A percentile compares a stretch with the other conserved stretches of the same genome.
These are phyloP conservation scores for Campoletis sonorensis DNA, from an alignment of 1,140 invertebrate species.

Conservation along the genomic window DNA sequence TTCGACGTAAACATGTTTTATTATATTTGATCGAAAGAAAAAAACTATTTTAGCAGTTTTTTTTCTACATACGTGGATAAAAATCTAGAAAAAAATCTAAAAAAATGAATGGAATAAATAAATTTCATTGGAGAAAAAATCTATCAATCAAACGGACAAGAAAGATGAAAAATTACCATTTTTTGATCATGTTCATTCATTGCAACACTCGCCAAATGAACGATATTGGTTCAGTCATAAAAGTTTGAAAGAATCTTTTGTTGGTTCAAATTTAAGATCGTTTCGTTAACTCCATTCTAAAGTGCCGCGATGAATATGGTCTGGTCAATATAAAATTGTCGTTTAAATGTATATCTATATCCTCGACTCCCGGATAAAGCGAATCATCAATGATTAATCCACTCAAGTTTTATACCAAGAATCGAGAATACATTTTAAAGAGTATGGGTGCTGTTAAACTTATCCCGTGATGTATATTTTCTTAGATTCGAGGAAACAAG, in stretches of 20 bases:
- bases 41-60: background rate
- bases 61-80: too few relatives aligned
- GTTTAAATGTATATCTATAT: background rate
- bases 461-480: background rate
- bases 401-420: background rate
- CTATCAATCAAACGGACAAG: too few relatives aligned
- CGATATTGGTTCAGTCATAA: too few relatives aligned
- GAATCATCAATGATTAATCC: background rate
- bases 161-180: too few relatives aligned
- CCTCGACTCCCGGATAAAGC: background rate
- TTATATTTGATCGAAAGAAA: background rate
- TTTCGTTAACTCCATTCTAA: too few relatives aligned
- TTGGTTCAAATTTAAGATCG: too few relatives aligned
- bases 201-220: too few relatives aligned
- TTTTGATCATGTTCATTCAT: too few relatives aligned
- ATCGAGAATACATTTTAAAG: background rate
- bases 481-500: conserved; percentile 7
- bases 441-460: background rate
- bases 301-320: background rate
- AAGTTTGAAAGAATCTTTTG: too few relatives aligned
- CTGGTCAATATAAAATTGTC: background rate
- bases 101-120: too few relatives aligned
- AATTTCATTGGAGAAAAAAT: too few relatives aligned
- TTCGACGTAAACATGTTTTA: background rate
- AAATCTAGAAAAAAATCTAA: too few relatives aligned